Conservation (phyloP, 2,797 vertebrate species). For the Macropodus opercularis region DNA sequence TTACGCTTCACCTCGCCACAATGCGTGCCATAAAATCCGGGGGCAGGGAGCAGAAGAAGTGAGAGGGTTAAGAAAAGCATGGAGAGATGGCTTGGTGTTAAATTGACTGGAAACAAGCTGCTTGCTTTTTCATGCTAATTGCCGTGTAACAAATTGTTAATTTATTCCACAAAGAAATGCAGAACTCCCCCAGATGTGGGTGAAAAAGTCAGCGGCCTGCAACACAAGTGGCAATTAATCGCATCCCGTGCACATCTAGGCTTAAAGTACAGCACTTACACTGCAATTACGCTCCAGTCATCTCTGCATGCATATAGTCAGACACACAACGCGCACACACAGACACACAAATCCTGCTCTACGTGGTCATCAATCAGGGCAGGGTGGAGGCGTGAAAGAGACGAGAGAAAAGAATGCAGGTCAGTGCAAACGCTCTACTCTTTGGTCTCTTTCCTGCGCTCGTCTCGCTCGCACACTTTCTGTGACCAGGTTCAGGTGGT, state of each 20-base stretch:
- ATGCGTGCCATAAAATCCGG: conserved; percentile 66
- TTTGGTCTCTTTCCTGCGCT: conserved; percentile 22
- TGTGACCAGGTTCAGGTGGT: conserved; percentile 60
- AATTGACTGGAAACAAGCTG: conserved; percentile 82
- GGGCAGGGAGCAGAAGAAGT: conserved; percentile 43
- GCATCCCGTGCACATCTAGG: background rate
- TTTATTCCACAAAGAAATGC: conserved; percentile 74
- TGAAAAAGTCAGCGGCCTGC: conserved; percentile 14
- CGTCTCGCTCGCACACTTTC: conserved; percentile 24
- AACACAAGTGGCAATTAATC: conserved; percentile 1
- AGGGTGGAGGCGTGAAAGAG: conserved; percentile 36
- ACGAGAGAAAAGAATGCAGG: conserved; percentile 52
- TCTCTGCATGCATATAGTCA: background rate
- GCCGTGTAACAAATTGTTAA: conserved; percentile 78
- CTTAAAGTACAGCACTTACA: background rate
- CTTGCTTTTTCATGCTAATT: conserved; percentile 83
- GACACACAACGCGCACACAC: conserved; percentile 12
- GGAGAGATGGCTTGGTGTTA: conserved; percentile 70
- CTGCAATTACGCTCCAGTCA: background rate
- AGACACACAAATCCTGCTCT: conserved; percentile 13
- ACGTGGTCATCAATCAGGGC: conserved; percentile 27
- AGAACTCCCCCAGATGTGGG: conserved; percentile 38
- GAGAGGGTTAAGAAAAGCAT: conserved; percentile 62
- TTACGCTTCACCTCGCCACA: conserved; percentile 69
- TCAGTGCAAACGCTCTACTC: conserved; percentile 52